Conservation (phyloP, 2,888 invertebrate genomes). For the Sialis fuliginosa region DNA sequence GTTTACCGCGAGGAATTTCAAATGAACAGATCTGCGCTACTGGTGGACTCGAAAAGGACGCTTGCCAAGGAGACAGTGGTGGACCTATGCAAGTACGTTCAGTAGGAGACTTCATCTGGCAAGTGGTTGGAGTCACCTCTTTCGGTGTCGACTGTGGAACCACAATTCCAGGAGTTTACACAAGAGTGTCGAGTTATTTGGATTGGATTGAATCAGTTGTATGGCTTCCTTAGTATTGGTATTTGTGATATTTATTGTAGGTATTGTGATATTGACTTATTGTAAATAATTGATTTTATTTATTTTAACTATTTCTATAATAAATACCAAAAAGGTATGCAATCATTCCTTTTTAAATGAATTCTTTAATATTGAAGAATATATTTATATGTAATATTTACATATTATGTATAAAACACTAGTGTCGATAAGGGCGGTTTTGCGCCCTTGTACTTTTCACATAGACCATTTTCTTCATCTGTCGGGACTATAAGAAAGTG, state of each 20-base stretch:
- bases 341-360: too few species aligned
- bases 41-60: constrained; percentile 1
- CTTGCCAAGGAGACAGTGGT: constrained; percentile 33
- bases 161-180: constrained; percentile 21
- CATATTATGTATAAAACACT: too few species aligned
- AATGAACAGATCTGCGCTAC: constrained; percentile 18
- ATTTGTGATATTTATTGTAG: neutral
- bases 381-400: too few species aligned
- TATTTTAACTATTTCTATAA: too few species aligned
- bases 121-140: constrained; percentile 23
- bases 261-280: too few species aligned
- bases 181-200: constrained; percentile 20
- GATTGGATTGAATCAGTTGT: constrained; percentile 24
- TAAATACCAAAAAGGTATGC: too few species aligned
- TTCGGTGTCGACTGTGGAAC: constrained; percentile 22
- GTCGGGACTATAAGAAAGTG: too few species aligned
- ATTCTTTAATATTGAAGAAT: too few species aligned
- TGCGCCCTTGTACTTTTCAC: too few species aligned
- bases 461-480: too few species aligned
- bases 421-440: too few species aligned
- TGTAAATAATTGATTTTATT: too few species aligned
- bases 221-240: constrained; percentile 16
- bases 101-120: constrained; percentile 10
- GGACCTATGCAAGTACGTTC: constrained; percentile 27
- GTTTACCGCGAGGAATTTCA: constrained; percentile 12